A percentile compares a stretch with the other conserved stretches of the same genome.
Evolutionary conservation across 2,888 invertebrate species (phyloP).

Genomic region (Stenoptilia bipunctidactyla): DNA sequence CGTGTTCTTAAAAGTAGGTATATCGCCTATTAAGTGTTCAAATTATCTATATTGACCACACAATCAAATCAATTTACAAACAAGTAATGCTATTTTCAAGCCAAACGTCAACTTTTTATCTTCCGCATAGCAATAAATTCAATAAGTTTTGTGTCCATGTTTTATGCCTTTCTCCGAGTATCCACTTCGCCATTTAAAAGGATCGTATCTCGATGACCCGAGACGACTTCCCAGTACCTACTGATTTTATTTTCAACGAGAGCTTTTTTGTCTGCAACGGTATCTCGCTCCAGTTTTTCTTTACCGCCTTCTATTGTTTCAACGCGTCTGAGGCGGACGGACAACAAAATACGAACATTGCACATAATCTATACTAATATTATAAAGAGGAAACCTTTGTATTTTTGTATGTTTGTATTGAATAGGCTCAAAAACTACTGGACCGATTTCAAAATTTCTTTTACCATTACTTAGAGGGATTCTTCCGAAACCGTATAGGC

Average conservation of each 20-base stretch:
- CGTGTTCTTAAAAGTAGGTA: too few species aligned
- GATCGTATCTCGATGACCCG: conserved; percentile 37
- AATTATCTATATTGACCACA: too few species aligned
- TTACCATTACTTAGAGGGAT: too few species aligned
- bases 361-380: conserved; percentile 34
- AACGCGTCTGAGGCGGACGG: conserved; percentile 14
- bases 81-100: too few species aligned
- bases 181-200: conserved; percentile 29
- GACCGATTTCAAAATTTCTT: too few species aligned
- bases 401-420: too few species aligned
- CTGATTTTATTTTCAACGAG: conserved; percentile 22
- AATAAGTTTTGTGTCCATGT: conserved; percentile 24
- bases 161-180: conserved; percentile 29
- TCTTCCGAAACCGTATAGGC: too few species aligned
- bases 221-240: conserved; percentile 30
- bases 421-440: too few species aligned
- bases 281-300: conserved; percentile 31
- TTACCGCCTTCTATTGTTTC: conserved; percentile 25
- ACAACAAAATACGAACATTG: conserved; percentile 19
- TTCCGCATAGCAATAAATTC: conserved; percentile 27
- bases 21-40: too few species aligned
- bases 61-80: conserved; percentile 27
- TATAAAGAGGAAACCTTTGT: too few species aligned
- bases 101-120: conserved; percentile 15
- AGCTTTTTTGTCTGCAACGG: conserved; percentile 34